Base-by-base conservation (phyloP, 2,113 vertebrate genomes). In the Crotalus tigris region DNA sequence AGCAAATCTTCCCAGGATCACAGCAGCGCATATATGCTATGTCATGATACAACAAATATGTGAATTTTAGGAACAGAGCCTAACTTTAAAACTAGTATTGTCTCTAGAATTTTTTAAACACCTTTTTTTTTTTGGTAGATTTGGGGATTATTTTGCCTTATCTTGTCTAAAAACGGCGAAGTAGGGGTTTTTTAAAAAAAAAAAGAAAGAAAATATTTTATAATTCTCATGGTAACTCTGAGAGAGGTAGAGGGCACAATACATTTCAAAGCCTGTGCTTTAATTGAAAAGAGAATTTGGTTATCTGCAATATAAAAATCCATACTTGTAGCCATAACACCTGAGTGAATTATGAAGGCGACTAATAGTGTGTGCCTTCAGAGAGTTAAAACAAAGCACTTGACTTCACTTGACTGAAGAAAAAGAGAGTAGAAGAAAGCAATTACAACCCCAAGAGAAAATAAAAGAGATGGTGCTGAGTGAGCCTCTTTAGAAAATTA, bases 301-400 rank as follows among this genome's bases (percentile, higher is more conserved):
- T 90, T 85, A 1, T 29, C 69, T 89, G n/a, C n/a, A 53, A n/a
- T 85, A 61, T 61, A 15, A 91, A 81, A 93, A 87, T 15, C 24
- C 69, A 85, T 51, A 58, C 26, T 33, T 64, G 11, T 13, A 49
- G 5, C 0, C 0, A 53, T 24, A 19, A 24, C 1, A 23, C 89
- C 24, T 29, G 12, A 61, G 39, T 15, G 49, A 69, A 26, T 51
- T 85, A 29, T 59, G 29, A 39, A n/a, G 89, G 90, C 0, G 2
- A 93, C 29, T 0, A 23, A 33, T 2, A 51, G 4, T 7, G 15
- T 51, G 49, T 26, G 39, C 12, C 90, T 90, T 87, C 23, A 89
- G 54, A 59, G 11, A 4, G 24, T 94, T 93, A 93, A 92, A 91
- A 1, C 81, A 91, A 92, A 49, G 23, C 33, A 39, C 33, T 19